phyloP scores from a whole-genome alignment of 2,113 vertebrate genomes.

The Mobula hypostoma region DNA sequence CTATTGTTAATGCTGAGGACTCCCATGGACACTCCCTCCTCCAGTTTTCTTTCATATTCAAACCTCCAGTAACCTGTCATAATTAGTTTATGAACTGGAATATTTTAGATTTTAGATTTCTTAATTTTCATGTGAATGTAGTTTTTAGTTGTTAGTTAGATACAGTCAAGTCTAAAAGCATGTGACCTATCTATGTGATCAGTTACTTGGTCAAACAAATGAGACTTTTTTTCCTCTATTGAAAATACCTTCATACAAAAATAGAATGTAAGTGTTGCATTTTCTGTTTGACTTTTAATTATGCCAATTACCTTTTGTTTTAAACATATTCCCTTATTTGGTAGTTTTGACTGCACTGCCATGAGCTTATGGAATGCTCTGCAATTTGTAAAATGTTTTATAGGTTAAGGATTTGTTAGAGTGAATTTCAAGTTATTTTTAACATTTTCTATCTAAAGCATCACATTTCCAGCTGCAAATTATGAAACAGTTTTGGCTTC shows the following conservation, averaged over 20 bases:
- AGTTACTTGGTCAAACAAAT: neutral
- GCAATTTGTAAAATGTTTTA: slow-evolving; percentile 13
- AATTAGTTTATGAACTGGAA: neutral
- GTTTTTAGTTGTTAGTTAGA: neutral
- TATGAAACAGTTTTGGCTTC: slow-evolving; percentile 11
- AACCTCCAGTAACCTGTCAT: neutral
- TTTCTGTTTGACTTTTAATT: neutral
- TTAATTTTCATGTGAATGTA: neutral
- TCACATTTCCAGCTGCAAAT: slow-evolving; percentile 16
- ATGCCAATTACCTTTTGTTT: neutral
- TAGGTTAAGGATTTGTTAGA: neutral
- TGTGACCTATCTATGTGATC: neutral
- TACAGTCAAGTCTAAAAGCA: neutral
- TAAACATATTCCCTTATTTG: neutral
- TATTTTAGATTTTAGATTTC: neutral
- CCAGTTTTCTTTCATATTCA: neutral
- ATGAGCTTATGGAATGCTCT: neutral
- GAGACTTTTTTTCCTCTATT: neutral
- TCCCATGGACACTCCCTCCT: neutral
- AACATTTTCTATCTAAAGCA: neutral
- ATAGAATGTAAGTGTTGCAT: neutral
- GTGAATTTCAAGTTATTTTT: slow-evolving; percentile 12
- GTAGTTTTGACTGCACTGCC: neutral
- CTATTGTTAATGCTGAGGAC: no score
- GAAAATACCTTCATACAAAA: neutral